phyloP scores from a whole-genome alignment of 30 jellyfish, hydroid and myxozoan species.

The Chironex yamaguchii region DNA sequence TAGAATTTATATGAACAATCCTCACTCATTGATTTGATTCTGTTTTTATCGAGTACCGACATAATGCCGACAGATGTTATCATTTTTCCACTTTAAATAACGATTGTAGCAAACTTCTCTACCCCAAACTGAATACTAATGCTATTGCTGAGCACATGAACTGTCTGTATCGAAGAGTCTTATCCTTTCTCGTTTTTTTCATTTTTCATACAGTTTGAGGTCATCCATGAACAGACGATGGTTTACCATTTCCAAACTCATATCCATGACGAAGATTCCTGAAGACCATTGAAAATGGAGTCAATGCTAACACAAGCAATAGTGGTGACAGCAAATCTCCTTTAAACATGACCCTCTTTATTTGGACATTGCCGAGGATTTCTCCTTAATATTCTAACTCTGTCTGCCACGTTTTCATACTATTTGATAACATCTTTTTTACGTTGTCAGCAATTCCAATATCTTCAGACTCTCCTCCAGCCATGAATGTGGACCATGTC shows the following conservation, averaged over 20 bases:
- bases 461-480: slow-evolving; percentile 2
- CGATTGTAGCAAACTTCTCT: neutral
- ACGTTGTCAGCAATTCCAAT: neutral
- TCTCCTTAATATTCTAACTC: slow-evolving; percentile 11
- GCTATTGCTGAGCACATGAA: neutral
- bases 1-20: no score
- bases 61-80: neutral
- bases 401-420: slow-evolving; percentile 4
- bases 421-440: neutral
- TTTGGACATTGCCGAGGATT: neutral
- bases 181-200: neutral
- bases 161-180: neutral
- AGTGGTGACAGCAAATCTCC: slow-evolving; percentile 62
- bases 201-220: slow-evolving; percentile 23
- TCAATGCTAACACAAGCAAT: slow-evolving; percentile 18
- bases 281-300: slow-evolving; percentile 30
- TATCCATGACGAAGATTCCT: neutral
- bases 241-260: slow-evolving; percentile 2
- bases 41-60: no score
- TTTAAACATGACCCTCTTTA: slow-evolving; percentile 51
- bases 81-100: neutral
- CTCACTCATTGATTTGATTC: no score
- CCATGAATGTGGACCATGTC: slow-evolving; percentile 47
- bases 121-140: neutral
- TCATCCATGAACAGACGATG: slow-evolving; percentile 67